Evolutionary conservation across 2,888 invertebrate genomes (phyloP).

Genomic region (Sycophila texana): DNA sequence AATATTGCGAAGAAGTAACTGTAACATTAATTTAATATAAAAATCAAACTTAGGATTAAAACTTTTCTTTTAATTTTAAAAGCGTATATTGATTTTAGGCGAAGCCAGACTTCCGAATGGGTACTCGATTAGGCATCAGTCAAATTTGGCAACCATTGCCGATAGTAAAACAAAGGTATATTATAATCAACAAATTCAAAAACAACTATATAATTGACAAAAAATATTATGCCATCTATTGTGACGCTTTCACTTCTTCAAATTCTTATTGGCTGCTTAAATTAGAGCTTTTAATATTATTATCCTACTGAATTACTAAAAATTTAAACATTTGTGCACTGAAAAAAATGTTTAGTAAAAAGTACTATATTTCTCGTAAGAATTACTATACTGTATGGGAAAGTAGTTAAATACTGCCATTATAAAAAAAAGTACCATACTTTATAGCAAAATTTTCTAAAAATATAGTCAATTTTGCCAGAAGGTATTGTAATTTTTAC

Average conservation of each 20-base stretch:
- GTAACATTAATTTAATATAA: not conserved
- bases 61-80: not conserved
- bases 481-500: too few species aligned
- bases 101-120: constrained; percentile 83
- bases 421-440: too few species aligned
- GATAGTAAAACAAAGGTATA: constrained; percentile 71
- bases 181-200: not conserved
- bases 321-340: too few species aligned
- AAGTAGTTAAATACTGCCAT: too few species aligned
- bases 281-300: too few species aligned
- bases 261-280: not conserved
- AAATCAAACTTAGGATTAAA: constrained; percentile 14
- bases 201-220: not conserved
- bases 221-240: constrained; percentile 13
- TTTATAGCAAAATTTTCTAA: too few species aligned
- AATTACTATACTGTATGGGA: too few species aligned
- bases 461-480: too few species aligned
- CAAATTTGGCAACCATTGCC: constrained; percentile 80
- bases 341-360: too few species aligned
- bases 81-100: constrained; percentile 77
- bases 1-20: not conserved
- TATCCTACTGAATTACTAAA: too few species aligned
- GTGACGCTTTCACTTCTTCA: constrained; percentile 14
- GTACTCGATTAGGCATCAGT: constrained; percentile 81
- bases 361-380: too few species aligned